Conservation (phyloP, 2,888 invertebrate species). For the Ischnura elegans region DNA sequence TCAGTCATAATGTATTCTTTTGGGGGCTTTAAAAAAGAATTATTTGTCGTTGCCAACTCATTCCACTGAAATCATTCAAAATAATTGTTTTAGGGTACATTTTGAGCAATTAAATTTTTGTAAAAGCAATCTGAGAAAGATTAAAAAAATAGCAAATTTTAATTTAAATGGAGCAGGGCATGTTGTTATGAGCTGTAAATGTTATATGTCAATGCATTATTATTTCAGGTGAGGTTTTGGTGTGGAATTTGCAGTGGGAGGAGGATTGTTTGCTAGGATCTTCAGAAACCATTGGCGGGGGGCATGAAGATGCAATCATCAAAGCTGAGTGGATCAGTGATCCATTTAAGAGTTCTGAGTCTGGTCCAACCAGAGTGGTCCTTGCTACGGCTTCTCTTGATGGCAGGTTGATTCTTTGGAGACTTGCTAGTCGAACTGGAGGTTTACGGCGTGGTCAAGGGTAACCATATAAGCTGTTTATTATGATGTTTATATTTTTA, state of each 20-base stretch:
- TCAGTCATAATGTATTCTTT: no score
- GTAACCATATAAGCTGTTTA: constrained; percentile 29
- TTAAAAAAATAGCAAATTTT: no score
- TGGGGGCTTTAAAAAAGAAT: no score
- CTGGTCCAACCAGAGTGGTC: constrained; percentile 58
- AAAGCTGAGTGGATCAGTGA: constrained; percentile 76
- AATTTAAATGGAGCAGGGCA: no score
- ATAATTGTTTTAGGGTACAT: no score
- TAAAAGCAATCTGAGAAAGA: no score
- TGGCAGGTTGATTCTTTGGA: constrained; percentile 70
- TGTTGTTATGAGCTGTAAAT: no score
- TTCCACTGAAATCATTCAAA: no score
- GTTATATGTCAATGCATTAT: not conserved
- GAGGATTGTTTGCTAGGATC: constrained; percentile 69
- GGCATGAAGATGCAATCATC: constrained; percentile 76
- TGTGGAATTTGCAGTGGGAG: constrained; percentile 71
- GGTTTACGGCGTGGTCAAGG: constrained; percentile 68
- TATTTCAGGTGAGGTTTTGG: constrained; percentile 70
- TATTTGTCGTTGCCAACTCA: no score
- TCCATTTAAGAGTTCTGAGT: constrained; percentile 72
- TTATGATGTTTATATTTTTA: no score
- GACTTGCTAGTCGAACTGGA: constrained; percentile 61
- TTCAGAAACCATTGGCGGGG: constrained; percentile 70
- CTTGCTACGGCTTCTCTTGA: constrained; percentile 70
- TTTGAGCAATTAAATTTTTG: no score